phyloP scores from a whole-genome alignment of 2,113 vertebrate species.

The Toxostoma redivivum region DNA sequence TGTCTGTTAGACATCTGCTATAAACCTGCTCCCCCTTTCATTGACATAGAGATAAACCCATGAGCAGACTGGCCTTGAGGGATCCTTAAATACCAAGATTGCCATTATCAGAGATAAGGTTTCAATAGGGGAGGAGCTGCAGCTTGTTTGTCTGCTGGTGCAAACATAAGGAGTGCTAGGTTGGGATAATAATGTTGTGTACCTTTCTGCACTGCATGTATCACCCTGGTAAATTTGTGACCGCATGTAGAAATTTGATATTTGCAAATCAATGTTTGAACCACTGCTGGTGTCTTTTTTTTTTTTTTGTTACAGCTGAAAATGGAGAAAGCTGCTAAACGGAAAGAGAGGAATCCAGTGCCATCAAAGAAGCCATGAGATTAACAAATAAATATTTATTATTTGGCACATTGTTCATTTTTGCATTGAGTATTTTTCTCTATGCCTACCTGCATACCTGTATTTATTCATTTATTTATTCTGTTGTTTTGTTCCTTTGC shows the following conservation, averaged over 20 bases:
- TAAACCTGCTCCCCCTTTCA: neutral
- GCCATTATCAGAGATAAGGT: neutral
- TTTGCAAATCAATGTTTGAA: neutral
- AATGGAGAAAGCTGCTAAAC: conserved; percentile 66
- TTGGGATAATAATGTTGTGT: neutral
- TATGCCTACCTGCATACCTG: neutral
- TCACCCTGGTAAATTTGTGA: neutral
- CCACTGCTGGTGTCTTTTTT: neutral
- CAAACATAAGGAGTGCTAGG: neutral
- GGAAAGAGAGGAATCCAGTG: conserved; percentile 29
- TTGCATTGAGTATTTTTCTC: neutral
- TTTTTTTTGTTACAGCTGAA: conserved; percentile 69
- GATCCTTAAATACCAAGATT: neutral
- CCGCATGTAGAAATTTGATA: neutral
- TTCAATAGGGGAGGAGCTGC: neutral
- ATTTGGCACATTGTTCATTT: neutral
- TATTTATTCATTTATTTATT: neutral
- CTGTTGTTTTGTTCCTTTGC: neutral
- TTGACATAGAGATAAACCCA: neutral
- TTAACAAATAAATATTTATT: neutral
- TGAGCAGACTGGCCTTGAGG: neutral
- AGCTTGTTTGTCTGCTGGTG: neutral
- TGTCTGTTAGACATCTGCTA: neutral
- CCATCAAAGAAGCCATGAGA: conserved; percentile 32
- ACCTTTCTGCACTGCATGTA: neutral